These are phyloP conservation scores for Drosophila parthenogenetica DNA, from an alignment of 2,888 invertebrate genomes.

Conservation along the genomic window DNA sequence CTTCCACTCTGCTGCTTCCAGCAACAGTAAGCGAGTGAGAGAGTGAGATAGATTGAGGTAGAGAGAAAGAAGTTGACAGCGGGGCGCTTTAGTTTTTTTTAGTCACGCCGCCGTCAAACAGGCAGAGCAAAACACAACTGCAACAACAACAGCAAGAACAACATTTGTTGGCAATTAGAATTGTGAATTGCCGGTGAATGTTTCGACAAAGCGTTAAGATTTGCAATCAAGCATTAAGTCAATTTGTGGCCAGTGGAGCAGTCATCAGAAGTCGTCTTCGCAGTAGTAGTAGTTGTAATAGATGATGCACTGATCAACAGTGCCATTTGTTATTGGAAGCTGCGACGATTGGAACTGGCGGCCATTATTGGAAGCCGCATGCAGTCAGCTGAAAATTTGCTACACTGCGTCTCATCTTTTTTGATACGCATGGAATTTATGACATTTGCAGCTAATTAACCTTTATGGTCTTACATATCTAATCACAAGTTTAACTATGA, in stretches of 20 bases:
- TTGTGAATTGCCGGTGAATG: conserved; percentile 60
- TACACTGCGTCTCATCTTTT: neutral
- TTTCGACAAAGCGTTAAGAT: conserved; percentile 78
- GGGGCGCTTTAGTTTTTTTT: conserved; percentile 40
- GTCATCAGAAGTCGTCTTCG: conserved; percentile 18
- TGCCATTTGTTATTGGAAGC: conserved; percentile 35
- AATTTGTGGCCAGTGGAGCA: conserved; percentile 61
- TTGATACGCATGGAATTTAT: neutral
- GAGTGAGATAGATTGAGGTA: neutral
- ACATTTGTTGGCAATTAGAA: conserved; percentile 78
- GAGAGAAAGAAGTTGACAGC: conserved; percentile 16
- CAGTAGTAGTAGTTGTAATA: conserved; percentile 42
- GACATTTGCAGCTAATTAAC: conserved; percentile 7
- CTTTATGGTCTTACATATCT: conserved; percentile 39
- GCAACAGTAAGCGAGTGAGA: neutral
- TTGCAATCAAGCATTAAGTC: conserved; percentile 78
- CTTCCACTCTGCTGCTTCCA: neutral
- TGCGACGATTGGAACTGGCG: conserved; percentile 9
- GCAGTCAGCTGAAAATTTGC: conserved; percentile 6
- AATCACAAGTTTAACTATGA: conserved; percentile 33
- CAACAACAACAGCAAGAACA: conserved; percentile 24
- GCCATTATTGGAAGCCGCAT: conserved; percentile 1
- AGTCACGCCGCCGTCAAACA: conserved; percentile 53
- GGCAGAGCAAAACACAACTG: conserved; percentile 1
- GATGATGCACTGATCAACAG: conserved; percentile 36